Evolutionary conservation across 30 jellyfish, hydroid and myxozoan genomes (phyloP).

Genomic region (Aurelia aurita): DNA sequence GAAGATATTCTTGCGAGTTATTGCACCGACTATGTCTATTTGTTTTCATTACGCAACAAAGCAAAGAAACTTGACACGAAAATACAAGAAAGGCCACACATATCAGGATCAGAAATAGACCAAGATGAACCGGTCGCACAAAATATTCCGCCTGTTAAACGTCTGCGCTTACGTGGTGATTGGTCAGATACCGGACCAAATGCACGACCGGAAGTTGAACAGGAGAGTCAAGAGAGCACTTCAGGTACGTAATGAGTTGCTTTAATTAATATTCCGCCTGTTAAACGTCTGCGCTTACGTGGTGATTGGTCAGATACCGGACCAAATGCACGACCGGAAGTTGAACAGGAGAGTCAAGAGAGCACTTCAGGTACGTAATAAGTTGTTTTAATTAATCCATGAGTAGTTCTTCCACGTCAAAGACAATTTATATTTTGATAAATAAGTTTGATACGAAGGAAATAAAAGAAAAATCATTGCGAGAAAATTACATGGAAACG

Average conservation of each 20-base stretch:
- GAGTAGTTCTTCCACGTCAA: too few relatives aligned
- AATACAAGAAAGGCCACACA: background rate
- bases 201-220: conserved; percentile 88
- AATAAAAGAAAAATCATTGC: too few relatives aligned
- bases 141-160: conserved; percentile 72
- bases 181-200: conserved; percentile 99
- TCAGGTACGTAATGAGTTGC: conserved; percentile 37
- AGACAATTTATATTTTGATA: too few relatives aligned
- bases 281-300: conserved; percentile 85
- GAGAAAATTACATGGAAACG: too few relatives aligned
- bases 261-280: conserved; percentile 75
- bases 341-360: conserved; percentile 64
- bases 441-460: too few relatives aligned
- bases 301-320: conserved; percentile 99
- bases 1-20: conserved; percentile 81
- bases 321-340: conserved; percentile 90
- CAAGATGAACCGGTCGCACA: conserved; percentile 7
- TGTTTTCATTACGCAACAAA: conserved; percentile 59
- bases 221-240: conserved; percentile 35
- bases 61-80: conserved; percentile 5
- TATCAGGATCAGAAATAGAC: background rate
- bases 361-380: background rate
- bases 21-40: conserved; percentile 82
- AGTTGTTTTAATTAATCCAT: too few relatives aligned
- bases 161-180: conserved; percentile 92